phyloP scores from a whole-genome alignment of 2,888 invertebrate species.

The Drosophila longiperda region DNA sequence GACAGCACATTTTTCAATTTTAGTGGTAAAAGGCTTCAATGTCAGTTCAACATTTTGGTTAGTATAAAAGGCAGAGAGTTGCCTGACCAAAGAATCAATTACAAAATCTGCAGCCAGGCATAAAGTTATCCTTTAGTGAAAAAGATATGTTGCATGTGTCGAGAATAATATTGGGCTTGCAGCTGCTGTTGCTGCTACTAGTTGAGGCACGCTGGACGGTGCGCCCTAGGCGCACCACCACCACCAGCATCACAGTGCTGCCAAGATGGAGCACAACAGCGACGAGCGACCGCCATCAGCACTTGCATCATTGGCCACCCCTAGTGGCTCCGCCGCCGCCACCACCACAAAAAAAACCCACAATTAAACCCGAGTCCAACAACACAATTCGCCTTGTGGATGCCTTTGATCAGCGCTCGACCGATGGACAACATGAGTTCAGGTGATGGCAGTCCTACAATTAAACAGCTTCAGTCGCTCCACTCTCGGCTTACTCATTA shows the following conservation, averaged over 20 bases:
- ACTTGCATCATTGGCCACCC: slow-evolving; percentile 48
- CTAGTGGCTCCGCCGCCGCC: slow-evolving; percentile 44
- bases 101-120: slow-evolving; percentile 46
- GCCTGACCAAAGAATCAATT: slow-evolving; percentile 65
- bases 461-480: background rate
- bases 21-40: slow-evolving; percentile 22
- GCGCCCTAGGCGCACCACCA: slow-evolving; percentile 45
- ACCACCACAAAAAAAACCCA: slow-evolving; percentile 2
- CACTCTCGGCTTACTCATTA: background rate
- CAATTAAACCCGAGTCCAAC: background rate
- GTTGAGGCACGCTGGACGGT: slow-evolving; percentile 44
- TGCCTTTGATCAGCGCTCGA: slow-evolving; percentile 57
- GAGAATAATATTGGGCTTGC: slow-evolving; percentile 23
- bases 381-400: slow-evolving; percentile 61
- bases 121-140: slow-evolving; percentile 39
- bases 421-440: slow-evolving; percentile 75
- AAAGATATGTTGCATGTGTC: slow-evolving; percentile 11
- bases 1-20: slow-evolving; percentile 48
- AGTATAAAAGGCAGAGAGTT: slow-evolving; percentile 69
- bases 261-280: slow-evolving; percentile 28
- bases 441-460: slow-evolving; percentile 43
- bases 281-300: slow-evolving; percentile 41
- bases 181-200: slow-evolving; percentile 17
- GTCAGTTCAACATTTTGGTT: background rate
- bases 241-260: slow-evolving; percentile 14